Conservation (phyloP, 92 coral and sea anemone species). For the Palythoa caribaeorum region DNA sequence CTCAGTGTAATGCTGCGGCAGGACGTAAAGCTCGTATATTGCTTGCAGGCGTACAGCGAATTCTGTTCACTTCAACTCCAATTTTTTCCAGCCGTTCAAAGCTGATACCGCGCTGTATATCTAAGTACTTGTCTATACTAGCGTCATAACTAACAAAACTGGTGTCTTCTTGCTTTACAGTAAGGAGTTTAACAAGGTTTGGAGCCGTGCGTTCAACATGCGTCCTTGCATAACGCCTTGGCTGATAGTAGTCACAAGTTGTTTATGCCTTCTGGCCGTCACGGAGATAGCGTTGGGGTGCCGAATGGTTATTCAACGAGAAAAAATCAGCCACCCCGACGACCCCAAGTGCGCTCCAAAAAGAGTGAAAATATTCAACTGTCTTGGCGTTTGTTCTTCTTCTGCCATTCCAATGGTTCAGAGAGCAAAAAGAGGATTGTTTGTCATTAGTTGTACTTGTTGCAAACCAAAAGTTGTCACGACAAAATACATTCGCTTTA, state of each 20-base stretch:
- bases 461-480: slow-evolving; percentile 30
- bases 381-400: slow-evolving; percentile 24
- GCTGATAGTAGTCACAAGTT: neutral
- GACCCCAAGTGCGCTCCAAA: slow-evolving; percentile 18
- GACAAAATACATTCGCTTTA: slow-evolving; percentile 38
- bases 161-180: slow-evolving; percentile 40
- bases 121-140: neutral
- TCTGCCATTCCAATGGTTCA: slow-evolving; percentile 33
- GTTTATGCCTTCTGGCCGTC: slow-evolving; percentile 2
- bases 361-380: slow-evolving; percentile 22
- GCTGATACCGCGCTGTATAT: neutral
- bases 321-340: neutral
- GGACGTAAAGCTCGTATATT: neutral
- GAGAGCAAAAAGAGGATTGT: neutral
- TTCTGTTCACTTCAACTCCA: slow-evolving; percentile 36
- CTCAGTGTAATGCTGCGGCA: slow-evolving; percentile 23
- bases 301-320: slow-evolving; percentile 6
- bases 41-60: slow-evolving; percentile 31
- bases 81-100: neutral
- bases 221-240: slow-evolving; percentile 17
- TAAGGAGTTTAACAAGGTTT: slow-evolving; percentile 27
- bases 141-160: slow-evolving; percentile 26
- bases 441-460: slow-evolving; percentile 13
- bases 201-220: slow-evolving; percentile 30
- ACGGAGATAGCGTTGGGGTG: slow-evolving; percentile 1